Base-by-base conservation (phyloP, 1,140 invertebrate species). In the Bombus terrestris region DNA sequence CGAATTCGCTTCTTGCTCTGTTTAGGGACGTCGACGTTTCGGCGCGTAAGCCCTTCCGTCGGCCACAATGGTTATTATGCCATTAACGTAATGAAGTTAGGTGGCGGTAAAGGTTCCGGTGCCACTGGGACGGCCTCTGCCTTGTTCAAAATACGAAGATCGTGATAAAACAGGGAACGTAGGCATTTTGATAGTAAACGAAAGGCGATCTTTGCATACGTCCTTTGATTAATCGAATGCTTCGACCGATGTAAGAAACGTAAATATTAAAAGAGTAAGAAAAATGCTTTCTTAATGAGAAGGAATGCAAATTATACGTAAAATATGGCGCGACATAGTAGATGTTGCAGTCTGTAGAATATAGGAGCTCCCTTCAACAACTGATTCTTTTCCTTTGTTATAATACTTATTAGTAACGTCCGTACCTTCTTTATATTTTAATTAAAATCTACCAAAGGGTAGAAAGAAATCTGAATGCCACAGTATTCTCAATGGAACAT, bases 41-140 rank as follows among this genome's bases (percentile, higher is more conserved):
- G 88, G 90, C 88, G 88, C 92, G 92, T 93, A 93, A 94, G 93
- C 93, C 93, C 88, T 89, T 92, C 88, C 77, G 69, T 25, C 88
- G 88, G 78, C 90, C 91, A 91, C 92, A 92, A 91, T 93, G 93
- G 94, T 94, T 95, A 95, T 94, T 95, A 94, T 94, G 92, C 93
- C 93, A 94, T 94, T 94, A 94, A 94, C 92, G 91, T 94, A 94
- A 94, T 92, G 92, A 94, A 93, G 93, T 94, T 94, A 93, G 93
- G 85, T 91, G 85, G 88, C 22, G 83, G 82, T 75, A 74, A 90
- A 89, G 74, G 75, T 78, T 69, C 47, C 43, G 43, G 35, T 32
- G 66, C 37, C 25, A 2, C 77, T 59, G 25, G 74, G 62, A n/a
- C n/a, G 59, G 39, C 32, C 53, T 39, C 25, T 18, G 4, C 75